phyloP scores from a whole-genome alignment of 1,140 invertebrate species.

The Eurosta solidaginis region DNA sequence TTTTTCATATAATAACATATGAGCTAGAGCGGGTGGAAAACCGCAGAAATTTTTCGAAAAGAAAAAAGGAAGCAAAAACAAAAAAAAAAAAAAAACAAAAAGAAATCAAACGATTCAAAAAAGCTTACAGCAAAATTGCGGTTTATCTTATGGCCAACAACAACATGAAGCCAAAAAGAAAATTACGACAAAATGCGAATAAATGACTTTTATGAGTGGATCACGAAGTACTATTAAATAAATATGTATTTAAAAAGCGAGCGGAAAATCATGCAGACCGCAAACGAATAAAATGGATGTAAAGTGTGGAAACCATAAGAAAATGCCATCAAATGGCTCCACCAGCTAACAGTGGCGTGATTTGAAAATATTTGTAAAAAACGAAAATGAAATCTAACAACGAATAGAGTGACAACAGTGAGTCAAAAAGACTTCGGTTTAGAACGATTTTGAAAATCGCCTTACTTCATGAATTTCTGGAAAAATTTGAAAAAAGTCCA shows the following conservation, averaged over 20 bases:
- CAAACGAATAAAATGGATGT: not conserved
- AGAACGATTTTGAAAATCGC: too few species aligned
- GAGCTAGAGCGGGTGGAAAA: not conserved
- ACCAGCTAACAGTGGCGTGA: too few species aligned
- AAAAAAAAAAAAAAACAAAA: too few species aligned
- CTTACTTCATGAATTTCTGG: too few species aligned
- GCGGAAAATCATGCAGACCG: not conserved
- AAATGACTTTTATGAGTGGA: not conserved
- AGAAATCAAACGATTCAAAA: not conserved
- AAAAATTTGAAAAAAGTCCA: too few species aligned
- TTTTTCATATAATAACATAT: not conserved
- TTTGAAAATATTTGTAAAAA: too few species aligned
- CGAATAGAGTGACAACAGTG: too few species aligned
- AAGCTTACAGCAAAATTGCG: not conserved
- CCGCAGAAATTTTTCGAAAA: too few species aligned
- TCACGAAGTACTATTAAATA: slow-evolving; percentile 10
- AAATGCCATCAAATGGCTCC: not conserved
- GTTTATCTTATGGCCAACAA: not conserved
- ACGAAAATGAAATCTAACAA: too few species aligned
- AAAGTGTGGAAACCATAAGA: not conserved
- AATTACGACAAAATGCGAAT: slow-evolving; percentile 15
- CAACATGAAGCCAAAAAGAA: not conserved
- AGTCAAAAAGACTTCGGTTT: too few species aligned
- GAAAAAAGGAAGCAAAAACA: too few species aligned
- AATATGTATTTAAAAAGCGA: not conserved